A percentile compares a stretch with the other conserved stretches of the same genome.
Evolutionary conservation across 2,888 invertebrate genomes (phyloP).

Genomic region (Pseudeuparius sepicola): DNA sequence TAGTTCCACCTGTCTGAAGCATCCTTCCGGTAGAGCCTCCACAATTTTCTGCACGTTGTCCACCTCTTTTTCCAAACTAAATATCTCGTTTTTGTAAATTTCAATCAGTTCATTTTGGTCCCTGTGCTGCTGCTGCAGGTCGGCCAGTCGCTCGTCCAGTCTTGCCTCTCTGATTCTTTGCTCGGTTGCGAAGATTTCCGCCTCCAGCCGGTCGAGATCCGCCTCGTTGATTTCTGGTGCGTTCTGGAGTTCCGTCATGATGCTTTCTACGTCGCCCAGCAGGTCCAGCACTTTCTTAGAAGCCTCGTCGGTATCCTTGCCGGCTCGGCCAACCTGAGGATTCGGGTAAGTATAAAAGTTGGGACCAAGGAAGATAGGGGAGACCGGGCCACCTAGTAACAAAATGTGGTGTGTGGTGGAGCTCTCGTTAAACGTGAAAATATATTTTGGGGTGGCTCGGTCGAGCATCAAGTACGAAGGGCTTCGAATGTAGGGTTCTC

Average conservation of each 20-base stretch:
- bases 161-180: conserved; percentile 59
- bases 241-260: conserved; percentile 65
- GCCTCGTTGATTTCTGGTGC: conserved; percentile 61
- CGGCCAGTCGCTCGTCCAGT: conserved; percentile 64
- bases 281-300: conserved; percentile 75
- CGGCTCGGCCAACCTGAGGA: conserved; percentile 88
- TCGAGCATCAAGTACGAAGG: too few relatives aligned
- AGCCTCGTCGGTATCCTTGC: conserved; percentile 71
- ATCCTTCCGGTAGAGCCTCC: conserved; percentile 66
- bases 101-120: conserved; percentile 58
- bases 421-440: too few relatives aligned
- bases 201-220: conserved; percentile 51
- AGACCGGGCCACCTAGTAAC: too few relatives aligned
- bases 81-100: conserved; percentile 68
- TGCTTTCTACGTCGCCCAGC: conserved; percentile 63
- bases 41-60: conserved; percentile 73
- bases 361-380: too few relatives aligned
- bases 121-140: conserved; percentile 54
- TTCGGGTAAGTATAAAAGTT: too few relatives aligned
- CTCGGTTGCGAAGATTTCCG: conserved; percentile 60
- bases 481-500: too few relatives aligned
- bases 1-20: conserved; percentile 67
- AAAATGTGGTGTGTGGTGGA: too few relatives aligned
- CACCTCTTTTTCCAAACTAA: conserved; percentile 62
- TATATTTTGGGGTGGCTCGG: too few relatives aligned